Base-by-base conservation (phyloP, 2,888 invertebrate genomes). In the Cheilosia variabilis region DNA sequence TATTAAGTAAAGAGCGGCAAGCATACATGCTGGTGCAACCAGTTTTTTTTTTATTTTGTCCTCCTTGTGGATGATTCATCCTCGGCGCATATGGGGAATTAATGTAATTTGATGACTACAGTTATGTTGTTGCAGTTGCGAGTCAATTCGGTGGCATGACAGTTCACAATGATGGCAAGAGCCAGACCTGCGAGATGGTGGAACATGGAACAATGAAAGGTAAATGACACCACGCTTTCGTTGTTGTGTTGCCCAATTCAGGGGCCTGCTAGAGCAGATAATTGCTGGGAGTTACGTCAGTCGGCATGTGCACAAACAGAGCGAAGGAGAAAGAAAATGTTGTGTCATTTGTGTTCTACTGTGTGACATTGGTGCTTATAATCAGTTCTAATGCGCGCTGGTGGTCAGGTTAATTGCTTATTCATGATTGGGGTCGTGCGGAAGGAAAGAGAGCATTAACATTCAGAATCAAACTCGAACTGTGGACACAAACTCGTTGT, bases 61-160 rank as follows among this genome's bases (percentile, higher is more conserved):
- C 5, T 52, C 24, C 24, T 72, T 71, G 53, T 77, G 58, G 68
- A 79, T 84, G 63, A 69, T 63, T 81, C 63, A 84, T 77, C 17
- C 53, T 9, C 17, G 2, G 52, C 52, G 52, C 31, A 41, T 19
- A 27, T 31, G 34, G 76, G 69, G 37, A 68, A 63, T 69, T 78
- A 75, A 66, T 80, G 75, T 84, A 84, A 84, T 84, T 84, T 84
- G 53, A 65, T 80, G 84, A 80, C 76, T 84, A 84, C 80, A 50
- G 69, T 80, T 75, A 65, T 75, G 79, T 79, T 75, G 53, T 24
- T 77, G 81, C 24, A 50, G 47, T 63, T 68, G 71, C 55, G 43
- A 53, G 63, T 47, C 50, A 27, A 57, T 71, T 63, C 31, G 15
- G 31, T 62, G 63, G 69, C 81, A 77, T 76, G 76, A 75, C 55